Evolutionary conservation across 2,888 invertebrate genomes (phyloP).

Genomic region (Caenorhabditis angaria): DNA sequence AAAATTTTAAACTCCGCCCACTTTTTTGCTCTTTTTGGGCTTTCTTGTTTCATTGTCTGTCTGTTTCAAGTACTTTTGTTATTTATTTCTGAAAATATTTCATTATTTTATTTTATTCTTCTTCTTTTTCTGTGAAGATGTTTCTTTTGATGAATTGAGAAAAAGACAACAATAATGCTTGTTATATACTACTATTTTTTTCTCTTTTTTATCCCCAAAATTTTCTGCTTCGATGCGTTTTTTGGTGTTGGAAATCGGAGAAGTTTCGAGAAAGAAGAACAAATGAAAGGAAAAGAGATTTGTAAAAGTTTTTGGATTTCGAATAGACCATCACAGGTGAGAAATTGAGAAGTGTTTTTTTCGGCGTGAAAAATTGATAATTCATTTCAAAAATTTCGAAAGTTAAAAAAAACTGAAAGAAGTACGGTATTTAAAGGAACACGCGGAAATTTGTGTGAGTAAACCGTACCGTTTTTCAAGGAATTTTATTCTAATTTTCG

Average conservation of each 20-base stretch:
- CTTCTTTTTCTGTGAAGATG: neutral
- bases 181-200: neutral
- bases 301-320: constrained; percentile 51
- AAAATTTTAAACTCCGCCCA: neutral
- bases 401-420: too few species aligned
- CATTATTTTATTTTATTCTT: neutral
- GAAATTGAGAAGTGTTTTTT: neutral
- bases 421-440: too few species aligned
- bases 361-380: neutral
- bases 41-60: neutral
- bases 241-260: neutral
- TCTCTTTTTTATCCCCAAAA: neutral
- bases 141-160: neutral
- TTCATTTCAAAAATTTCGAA: neutral
- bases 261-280: neutral
- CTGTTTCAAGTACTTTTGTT: neutral
- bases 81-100: neutral
- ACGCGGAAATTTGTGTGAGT: too few species aligned
- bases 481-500: neutral
- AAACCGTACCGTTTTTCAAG: too few species aligned
- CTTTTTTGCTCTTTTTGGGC: neutral
- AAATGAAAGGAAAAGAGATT: neutral
- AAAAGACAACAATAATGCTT: neutral
- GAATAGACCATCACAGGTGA: constrained; percentile 49
- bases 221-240: constrained; percentile 7